These are phyloP conservation scores for Passer montanus DNA, from an alignment of 2,113 vertebrate genomes.

Conservation along the genomic window DNA sequence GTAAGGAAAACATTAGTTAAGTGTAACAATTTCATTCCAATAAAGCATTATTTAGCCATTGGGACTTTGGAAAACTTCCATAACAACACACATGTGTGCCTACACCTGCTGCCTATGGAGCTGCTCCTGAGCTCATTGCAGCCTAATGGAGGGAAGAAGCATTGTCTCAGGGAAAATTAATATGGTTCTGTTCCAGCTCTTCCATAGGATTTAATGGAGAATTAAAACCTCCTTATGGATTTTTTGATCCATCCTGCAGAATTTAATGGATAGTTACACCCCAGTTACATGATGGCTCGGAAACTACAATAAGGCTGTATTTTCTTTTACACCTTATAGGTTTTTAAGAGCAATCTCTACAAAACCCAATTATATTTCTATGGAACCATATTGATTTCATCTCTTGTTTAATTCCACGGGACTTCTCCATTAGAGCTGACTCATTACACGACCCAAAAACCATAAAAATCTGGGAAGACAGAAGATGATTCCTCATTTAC, in stretches of 20 bases:
- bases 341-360: slow-evolving; percentile 36
- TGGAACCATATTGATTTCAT: slow-evolving; percentile 43
- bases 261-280: slow-evolving; percentile 49
- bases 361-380: slow-evolving; percentile 43
- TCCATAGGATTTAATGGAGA: slow-evolving; percentile 50
- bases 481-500: slow-evolving; percentile 34
- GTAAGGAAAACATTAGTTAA: neutral
- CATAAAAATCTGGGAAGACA: neutral
- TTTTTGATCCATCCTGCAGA: slow-evolving; percentile 20
- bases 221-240: slow-evolving; percentile 46
- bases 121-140: neutral
- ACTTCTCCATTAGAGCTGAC: slow-evolving; percentile 55
- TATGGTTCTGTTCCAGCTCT: neutral
- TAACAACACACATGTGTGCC: neutral
- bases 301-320: neutral
- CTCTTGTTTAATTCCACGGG: slow-evolving; percentile 34
- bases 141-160: slow-evolving; percentile 9
- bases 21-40: neutral
- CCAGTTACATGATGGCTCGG: neutral
- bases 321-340: slow-evolving; percentile 39
- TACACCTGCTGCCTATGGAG: neutral
- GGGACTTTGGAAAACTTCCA: neutral
- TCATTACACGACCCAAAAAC: neutral
- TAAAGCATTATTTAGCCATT: neutral
- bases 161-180: slow-evolving; percentile 12